Evolutionary conservation across 2,888 invertebrate genomes (phyloP), one percentile per base, ranked within the genome.

Genomic region (Rotaria macrura): DNA sequence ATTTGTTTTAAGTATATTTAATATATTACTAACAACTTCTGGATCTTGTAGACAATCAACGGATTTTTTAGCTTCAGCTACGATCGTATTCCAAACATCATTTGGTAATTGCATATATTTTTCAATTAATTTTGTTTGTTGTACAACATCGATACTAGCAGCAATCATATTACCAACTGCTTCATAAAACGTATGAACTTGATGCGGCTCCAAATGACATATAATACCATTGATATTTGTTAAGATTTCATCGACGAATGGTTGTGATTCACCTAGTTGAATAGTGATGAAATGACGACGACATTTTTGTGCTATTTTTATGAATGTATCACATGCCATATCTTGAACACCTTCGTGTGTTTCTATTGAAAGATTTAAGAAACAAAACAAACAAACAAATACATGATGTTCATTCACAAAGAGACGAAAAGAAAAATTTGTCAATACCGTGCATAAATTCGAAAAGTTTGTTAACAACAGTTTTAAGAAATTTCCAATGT

Each of bases 291-390:
- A 99, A 92, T 99, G 97, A 89, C 97, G 93, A 87, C 96, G 93
- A 92, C 99, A 99, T 92, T 99, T 99, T 89, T 96, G 93, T 49
- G 99, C 96, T 90, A 99, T 99, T 92, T 99, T 99, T 88, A 99
- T 99, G 91, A 99, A 99, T 74, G 99, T 99, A 92, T 99, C 99
- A 93, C 99, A 99, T 87, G 99, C 99, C 99, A 99, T 99, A 90
- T 99, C 99, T 92, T 99, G 98, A 47, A 99, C 99, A 89, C 99
- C 99, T 91, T 98, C 99, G 91, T 99, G 99, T 85, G 97, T 97
- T 92, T 99, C 98, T 93, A 40, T n/a, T 29, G 20, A 23, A 14
- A 49, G 49, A 49, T n/a, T n/a, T n/a, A n/a, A n/a, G n/a, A n/a
- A n/a, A n/a, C n/a, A 49, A 49, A 14, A 47, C 14, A 47, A 47